These are phyloP conservation scores for Nasonia giraulti DNA, from an alignment of 1,140 invertebrate species.

Conservation along the genomic window DNA sequence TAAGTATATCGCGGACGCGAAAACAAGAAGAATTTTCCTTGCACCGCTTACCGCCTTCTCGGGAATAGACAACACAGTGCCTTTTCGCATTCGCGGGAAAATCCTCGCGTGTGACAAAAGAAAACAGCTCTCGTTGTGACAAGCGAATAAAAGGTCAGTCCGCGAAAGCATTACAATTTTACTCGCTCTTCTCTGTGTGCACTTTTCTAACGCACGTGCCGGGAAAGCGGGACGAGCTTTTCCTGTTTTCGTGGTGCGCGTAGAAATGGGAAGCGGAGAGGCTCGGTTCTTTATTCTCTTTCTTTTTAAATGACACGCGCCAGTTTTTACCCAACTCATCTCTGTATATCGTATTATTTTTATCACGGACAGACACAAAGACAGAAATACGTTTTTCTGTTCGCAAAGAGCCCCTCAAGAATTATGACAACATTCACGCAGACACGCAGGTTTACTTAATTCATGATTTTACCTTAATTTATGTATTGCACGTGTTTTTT, in stretches of 20 bases:
- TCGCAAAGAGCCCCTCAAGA: constrained; percentile 25
- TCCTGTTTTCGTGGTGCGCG: no score
- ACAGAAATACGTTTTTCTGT: constrained; percentile 30
- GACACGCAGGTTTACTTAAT: constrained; percentile 48
- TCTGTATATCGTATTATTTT: constrained; percentile 25
- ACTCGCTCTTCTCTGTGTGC: not conserved
- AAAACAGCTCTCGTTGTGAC: not conserved
- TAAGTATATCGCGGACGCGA: constrained; percentile 64
- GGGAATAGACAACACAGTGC: constrained; percentile 12
- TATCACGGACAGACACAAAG: not conserved
- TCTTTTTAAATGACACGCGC: constrained; percentile 42
- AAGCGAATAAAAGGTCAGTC: not conserved
- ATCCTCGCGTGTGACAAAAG: not conserved
- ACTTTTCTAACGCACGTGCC: not conserved
- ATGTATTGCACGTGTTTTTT: constrained; percentile 50
- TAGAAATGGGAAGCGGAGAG: not conserved
- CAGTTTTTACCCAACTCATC: constrained; percentile 49
- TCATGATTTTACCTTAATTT: constrained; percentile 50
- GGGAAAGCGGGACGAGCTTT: not conserved
- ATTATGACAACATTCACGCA: not conserved
- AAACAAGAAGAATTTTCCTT: constrained; percentile 36
- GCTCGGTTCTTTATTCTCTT: not conserved
- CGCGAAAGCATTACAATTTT: not conserved
- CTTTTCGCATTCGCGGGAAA: constrained; percentile 6
- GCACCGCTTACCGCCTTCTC: constrained; percentile 3